Base-by-base conservation (phyloP, 2,113 vertebrate genomes). In the Agapornis roseicollis region DNA sequence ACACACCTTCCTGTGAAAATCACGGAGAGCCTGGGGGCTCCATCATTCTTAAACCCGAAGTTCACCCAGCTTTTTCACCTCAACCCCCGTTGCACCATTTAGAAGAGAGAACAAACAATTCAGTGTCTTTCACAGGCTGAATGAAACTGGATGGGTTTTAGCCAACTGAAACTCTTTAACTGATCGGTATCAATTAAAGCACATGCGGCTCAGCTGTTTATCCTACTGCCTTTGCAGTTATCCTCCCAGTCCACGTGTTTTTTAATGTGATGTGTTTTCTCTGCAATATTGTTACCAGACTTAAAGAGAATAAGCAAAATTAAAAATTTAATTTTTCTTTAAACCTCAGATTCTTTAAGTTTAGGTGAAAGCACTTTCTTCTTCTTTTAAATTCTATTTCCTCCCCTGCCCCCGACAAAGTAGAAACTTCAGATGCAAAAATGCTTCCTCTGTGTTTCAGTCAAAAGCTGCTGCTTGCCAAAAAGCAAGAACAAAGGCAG, bases 51-150 rank as follows among this genome's bases (percentile, higher is more conserved):
- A 18, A 74, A 55, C 3, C 11, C 1, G 0, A 85, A 27, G 17
- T 11, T 70, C 9, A 69, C 17, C 31, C 3, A 4, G 27, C 33
- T 35, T 17, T 10, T 64, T 29, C 41, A 46, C 17, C 12, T 52
- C 56, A 41, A 33, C 9, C 9, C 44, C 31, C 3, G 0, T 9
- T 23, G 29, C 0, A 1, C 2, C 6, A 4, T 7, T 61, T 37
- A 19, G 4, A 4, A 9, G 46, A 56, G 1, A 3, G 3, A 71
- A 15, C 3, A 17, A 50, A 4, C 14, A 31, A 33, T 15, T 50
- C 28, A 17, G 3, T 60, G 3, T 15, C 25, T 61, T 86, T 39
- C 19, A 33, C 11, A 41, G 14, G 27, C 23, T 41, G 29, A 74
- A 39, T 55, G 18, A 77, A 70, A 28, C 22, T 2, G 0, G 8